phyloP scores from a whole-genome alignment of 2,888 invertebrate species.

The Gastrophysa polygoni region DNA sequence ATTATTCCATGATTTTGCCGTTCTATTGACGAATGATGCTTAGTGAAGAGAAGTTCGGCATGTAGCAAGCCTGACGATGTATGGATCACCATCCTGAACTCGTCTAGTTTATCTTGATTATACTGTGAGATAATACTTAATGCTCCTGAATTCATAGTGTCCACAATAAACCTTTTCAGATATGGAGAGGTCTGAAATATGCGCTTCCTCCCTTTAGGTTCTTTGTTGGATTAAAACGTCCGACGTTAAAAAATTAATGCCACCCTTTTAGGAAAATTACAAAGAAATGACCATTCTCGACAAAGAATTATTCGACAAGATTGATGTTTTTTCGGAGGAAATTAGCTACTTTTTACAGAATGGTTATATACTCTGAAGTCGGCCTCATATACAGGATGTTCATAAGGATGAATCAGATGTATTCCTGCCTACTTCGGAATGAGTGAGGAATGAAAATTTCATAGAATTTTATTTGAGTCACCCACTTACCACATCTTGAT shows the following conservation, averaged over 20 bases:
- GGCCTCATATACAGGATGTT: background rate
- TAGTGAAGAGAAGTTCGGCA: too few species aligned
- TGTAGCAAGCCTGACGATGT: too few species aligned
- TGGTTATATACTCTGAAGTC: background rate
- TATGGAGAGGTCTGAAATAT: background rate
- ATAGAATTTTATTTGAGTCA: too few species aligned
- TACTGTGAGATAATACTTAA: too few species aligned
- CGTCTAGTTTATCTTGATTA: too few species aligned
- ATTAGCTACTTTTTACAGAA: background rate
- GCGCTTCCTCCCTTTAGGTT: conserved; percentile 26
- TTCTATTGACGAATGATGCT: too few species aligned
- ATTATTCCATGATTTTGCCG: too few species aligned
- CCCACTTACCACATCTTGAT: too few species aligned
- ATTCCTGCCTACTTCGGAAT: too few species aligned
- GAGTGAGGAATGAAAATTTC: too few species aligned
- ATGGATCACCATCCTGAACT: too few species aligned
- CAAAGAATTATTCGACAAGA: conserved; percentile 39
- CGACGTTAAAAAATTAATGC: conserved; percentile 50
- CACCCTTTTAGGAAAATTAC: conserved; percentile 49
- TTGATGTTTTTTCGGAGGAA: conserved; percentile 35
- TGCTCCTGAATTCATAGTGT: background rate
- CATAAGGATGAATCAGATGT: background rate
- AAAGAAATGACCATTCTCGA: conserved; percentile 46
- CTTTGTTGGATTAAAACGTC: conserved; percentile 51
- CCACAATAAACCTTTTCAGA: background rate